phyloP scores from a whole-genome alignment of 2,797 vertebrate species.

The Anabas testudineus region DNA sequence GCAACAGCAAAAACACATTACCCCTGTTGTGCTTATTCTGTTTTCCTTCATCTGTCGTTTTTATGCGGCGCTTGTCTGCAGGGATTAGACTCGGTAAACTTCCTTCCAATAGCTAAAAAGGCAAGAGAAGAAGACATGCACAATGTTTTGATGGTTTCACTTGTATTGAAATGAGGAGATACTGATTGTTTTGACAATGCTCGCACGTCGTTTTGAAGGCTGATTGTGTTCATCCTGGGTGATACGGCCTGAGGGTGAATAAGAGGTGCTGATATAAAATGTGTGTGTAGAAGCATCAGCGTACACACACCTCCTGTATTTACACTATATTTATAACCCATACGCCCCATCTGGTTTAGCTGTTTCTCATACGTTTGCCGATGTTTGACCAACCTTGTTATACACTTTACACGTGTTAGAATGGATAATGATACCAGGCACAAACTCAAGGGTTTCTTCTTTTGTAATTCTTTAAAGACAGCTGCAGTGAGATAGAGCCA shows the following conservation, averaged over 20 bases:
- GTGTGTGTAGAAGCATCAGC: background rate
- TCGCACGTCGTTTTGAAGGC: slow-evolving; percentile 27
- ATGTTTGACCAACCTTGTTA: no score
- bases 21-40: slow-evolving; percentile 41
- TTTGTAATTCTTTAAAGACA: no score
- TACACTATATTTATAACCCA: slow-evolving; percentile 30
- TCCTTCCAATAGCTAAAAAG: slow-evolving; percentile 12
- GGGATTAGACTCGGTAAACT: slow-evolving; percentile 46
- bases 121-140: background rate
- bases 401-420: no score
- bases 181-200: slow-evolving; percentile 36
- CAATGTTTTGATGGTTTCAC: slow-evolving; percentile 38
- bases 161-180: slow-evolving; percentile 22
- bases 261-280: slow-evolving; percentile 5
- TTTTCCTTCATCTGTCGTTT: slow-evolving; percentile 44
- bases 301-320: background rate
- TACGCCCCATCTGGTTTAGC: slow-evolving; percentile 33
- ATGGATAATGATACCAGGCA: no score
- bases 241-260: slow-evolving; percentile 15
- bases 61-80: slow-evolving; percentile 35
- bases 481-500: no score
- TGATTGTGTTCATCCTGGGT: slow-evolving; percentile 35
- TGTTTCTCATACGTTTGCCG: no score
- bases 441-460: no score
- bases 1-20: slow-evolving; percentile 76